Conservation (phyloP, 2,888 invertebrate species). For the Beris chalybata region DNA sequence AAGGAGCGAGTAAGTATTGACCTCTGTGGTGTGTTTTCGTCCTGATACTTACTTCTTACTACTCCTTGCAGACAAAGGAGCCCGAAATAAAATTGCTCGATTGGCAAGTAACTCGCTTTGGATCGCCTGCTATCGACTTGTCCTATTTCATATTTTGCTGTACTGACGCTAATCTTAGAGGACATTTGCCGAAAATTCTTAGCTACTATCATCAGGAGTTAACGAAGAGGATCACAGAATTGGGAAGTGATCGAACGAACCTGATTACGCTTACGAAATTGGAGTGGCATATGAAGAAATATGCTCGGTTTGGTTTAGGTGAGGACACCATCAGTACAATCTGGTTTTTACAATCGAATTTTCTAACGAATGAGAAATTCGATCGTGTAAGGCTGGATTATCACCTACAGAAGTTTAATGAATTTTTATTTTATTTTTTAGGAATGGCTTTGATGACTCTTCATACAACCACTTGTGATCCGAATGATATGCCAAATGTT, state of each 20-base stretch:
- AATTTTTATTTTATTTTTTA: background rate
- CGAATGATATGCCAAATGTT: slow-evolving; percentile 32
- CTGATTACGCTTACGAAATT: slow-evolving; percentile 25
- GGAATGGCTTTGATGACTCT: slow-evolving; percentile 35
- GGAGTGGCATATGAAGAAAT: slow-evolving; percentile 33
- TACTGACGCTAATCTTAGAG: slow-evolving; percentile 33
- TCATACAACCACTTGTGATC: slow-evolving; percentile 32
- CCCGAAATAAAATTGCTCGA: slow-evolving; percentile 33
- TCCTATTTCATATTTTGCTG: slow-evolving; percentile 38
- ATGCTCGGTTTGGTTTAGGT: slow-evolving; percentile 35
- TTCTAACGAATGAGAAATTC: too few relatives aligned
- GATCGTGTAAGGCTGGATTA: too few relatives aligned
- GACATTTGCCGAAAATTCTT: slow-evolving; percentile 22
- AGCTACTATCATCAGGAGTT: slow-evolving; percentile 28
- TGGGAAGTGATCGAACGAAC: slow-evolving; percentile 22
- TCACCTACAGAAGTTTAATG: too few relatives aligned
- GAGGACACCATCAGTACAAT: background rate
- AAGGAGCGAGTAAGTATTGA: slow-evolving; percentile 22
- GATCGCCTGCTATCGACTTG: slow-evolving; percentile 36
- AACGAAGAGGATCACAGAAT: slow-evolving; percentile 21
- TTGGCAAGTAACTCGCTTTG: slow-evolving; percentile 37
- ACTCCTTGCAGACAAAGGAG: background rate
- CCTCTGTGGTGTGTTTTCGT: background rate
- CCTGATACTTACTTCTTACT: background rate
- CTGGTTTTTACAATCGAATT: too few relatives aligned